Percentiles rank a stretch among this genome's conserved stretches.
phyloP scores from a whole-genome alignment of 2,888 invertebrate species.

The Pseudeuparius sepicola region DNA sequence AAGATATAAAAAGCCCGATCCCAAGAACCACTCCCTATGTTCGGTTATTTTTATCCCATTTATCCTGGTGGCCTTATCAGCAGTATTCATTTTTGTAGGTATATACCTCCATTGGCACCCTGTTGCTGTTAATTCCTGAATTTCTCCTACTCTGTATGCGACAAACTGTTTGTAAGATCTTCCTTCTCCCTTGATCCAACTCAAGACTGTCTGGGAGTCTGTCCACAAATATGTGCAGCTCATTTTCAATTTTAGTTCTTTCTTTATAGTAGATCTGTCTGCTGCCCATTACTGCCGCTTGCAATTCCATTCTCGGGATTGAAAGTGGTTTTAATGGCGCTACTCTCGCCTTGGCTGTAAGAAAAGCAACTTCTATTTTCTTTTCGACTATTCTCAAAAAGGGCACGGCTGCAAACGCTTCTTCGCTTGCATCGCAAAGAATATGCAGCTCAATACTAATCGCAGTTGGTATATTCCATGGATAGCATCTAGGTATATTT shows the following conservation, averaged over 20 bases:
- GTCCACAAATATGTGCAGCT: constrained; percentile 2
- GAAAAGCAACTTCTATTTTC: constrained; percentile 3
- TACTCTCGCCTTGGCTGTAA: constrained; percentile 6
- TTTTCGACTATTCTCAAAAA: constrained; percentile 10
- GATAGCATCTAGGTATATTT: too few relatives aligned
- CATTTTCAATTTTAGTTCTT: constrained; percentile 3
- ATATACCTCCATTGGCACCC: too few relatives aligned
- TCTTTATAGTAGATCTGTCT: constrained; percentile 16
- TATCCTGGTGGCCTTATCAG: too few relatives aligned
- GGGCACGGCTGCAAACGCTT: constrained; percentile 10
- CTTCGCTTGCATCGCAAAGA: constrained; percentile 24
- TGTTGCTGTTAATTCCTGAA: too few relatives aligned
- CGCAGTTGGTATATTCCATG: constrained; percentile 3
- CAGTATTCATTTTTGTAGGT: too few relatives aligned
- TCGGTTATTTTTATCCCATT: too few relatives aligned
- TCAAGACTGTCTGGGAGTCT: constrained; percentile 6
- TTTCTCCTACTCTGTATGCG: too few relatives aligned
- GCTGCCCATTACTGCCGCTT: too few relatives aligned
- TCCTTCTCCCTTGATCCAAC: constrained; percentile 6
- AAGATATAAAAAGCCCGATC: too few relatives aligned
- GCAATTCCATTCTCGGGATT: too few relatives aligned
- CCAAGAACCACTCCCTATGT: too few relatives aligned
- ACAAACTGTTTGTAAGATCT: constrained; percentile 8
- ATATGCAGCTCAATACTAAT: constrained; percentile 20
- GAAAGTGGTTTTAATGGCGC: too few relatives aligned